A percentile compares a stretch with the other conserved stretches of the same genome.
Evolutionary conservation across 2,113 vertebrate genomes (phyloP).

Genomic region (Chloropsis hardwickii): DNA sequence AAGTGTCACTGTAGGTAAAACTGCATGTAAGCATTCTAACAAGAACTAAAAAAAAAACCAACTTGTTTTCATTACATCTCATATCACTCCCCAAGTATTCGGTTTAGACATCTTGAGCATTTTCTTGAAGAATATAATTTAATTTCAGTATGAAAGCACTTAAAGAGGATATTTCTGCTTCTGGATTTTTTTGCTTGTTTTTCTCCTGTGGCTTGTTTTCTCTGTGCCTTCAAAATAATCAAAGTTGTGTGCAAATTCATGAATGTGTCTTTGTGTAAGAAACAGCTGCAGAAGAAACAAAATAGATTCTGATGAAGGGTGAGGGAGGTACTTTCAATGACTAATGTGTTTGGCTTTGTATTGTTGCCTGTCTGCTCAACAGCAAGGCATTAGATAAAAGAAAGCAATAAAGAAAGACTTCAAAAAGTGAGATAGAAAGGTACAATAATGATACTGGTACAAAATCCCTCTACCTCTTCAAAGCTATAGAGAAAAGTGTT

Average conservation of each 20-base stretch:
- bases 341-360: not conserved
- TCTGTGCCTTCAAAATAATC: not conserved
- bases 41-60: not conserved
- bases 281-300: slow-evolving; percentile 51
- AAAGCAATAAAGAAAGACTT: not conserved
- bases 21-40: not conserved
- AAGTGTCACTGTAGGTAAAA: not conserved
- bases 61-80: not conserved
- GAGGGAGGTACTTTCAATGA: not conserved
- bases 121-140: not conserved
- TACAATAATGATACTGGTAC: not conserved
- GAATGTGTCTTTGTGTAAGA: slow-evolving; percentile 6
- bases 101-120: not conserved
- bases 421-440: not conserved
- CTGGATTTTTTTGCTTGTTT: not conserved
- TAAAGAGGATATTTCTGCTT: not conserved
- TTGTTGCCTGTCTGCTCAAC: not conserved
- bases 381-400: not conserved
- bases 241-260: not conserved
- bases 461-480: not conserved
- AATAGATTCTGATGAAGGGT: not conserved
- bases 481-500: not conserved
- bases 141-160: not conserved
- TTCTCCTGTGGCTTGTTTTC: not conserved
- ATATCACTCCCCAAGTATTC: not conserved